Evolutionary conservation across 2,797 vertebrate genomes (phyloP).

Genomic region (Myiotriccus ornatus): DNA sequence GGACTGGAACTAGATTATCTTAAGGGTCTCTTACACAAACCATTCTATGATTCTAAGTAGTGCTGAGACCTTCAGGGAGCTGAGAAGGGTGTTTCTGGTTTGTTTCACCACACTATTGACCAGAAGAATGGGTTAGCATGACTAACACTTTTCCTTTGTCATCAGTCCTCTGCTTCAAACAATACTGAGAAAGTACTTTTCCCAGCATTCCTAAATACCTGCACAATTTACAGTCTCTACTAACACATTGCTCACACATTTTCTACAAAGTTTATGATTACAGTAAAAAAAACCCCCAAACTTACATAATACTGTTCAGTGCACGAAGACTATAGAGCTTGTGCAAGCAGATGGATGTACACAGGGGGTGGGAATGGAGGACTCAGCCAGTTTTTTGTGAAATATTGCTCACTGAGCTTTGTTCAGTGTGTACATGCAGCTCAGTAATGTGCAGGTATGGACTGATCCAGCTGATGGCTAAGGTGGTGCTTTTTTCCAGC

Average conservation of each 20-base stretch:
- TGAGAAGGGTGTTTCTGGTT: neutral
- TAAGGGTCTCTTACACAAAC: neutral
- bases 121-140: neutral
- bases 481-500: neutral
- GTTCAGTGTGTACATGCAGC: neutral
- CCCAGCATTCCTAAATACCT: neutral
- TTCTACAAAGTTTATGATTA: neutral
- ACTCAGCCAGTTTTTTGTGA: neutral
- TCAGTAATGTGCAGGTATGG: neutral
- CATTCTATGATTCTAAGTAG: neutral
- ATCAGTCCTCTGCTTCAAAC: neutral
- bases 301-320: neutral
- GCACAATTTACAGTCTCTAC: neutral
- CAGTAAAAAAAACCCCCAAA: fast-evolving
- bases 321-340: neutral
- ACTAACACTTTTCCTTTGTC: neutral
- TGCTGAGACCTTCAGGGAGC: neutral
- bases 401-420: neutral
- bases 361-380: neutral
- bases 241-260: neutral
- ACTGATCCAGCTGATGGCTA: neutral
- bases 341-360: neutral
- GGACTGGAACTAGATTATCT: neutral
- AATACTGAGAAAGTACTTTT: neutral
- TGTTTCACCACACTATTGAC: neutral